Conservation (phyloP, 2,888 invertebrate genomes). For the Uropetala carovei region DNA sequence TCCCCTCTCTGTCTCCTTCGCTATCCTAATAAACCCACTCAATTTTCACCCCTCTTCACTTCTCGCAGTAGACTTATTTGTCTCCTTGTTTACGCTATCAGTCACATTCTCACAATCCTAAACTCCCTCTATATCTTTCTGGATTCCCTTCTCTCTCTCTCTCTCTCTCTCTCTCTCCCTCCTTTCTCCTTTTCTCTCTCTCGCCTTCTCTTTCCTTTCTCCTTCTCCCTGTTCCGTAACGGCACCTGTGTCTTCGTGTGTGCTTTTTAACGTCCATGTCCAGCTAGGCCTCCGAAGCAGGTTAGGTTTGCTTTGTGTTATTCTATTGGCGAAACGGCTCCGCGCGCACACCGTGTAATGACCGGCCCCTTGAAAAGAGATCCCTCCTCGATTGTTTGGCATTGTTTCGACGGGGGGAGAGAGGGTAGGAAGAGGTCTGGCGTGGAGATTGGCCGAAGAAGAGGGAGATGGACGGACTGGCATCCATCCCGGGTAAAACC, state of each 20-base stretch:
- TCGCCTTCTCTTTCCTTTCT: neutral
- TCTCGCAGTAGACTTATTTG: neutral
- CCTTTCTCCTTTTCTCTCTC: neutral
- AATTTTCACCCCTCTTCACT: neutral
- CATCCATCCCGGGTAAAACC: neutral
- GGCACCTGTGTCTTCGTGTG: too few species aligned
- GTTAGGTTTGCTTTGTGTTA: neutral
- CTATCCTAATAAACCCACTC: conserved; percentile 29
- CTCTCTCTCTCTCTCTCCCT: neutral
- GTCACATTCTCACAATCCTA: neutral
- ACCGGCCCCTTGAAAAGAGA: neutral
- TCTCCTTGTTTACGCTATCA: conserved; percentile 1
- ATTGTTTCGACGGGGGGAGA: neutral
- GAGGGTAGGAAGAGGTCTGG: neutral
- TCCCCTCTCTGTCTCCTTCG: neutral
- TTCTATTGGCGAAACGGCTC: neutral
- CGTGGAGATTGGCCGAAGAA: neutral
- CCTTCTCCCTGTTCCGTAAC: neutral
- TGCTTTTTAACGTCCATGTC: neutral
- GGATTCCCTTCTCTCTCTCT: neutral
- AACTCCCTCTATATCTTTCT: neutral
- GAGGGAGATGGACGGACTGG: conserved; percentile 16
- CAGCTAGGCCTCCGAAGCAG: neutral
- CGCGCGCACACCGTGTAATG: neutral
- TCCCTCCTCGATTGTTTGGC: conserved; percentile 7